Evolutionary conservation across 2,113 vertebrate genomes (phyloP).

Genomic region (Pelecanus crispus): DNA sequence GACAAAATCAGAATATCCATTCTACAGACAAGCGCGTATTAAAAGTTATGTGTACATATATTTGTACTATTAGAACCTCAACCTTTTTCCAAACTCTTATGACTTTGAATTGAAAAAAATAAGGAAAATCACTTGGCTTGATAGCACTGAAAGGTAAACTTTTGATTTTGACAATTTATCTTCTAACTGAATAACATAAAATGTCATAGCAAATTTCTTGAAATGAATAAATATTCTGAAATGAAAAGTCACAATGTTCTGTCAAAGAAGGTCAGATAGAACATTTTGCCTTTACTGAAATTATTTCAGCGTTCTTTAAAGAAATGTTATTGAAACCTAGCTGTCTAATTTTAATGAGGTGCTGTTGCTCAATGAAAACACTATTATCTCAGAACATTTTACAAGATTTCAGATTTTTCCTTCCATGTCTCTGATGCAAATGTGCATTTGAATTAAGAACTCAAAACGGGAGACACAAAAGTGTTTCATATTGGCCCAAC

Average conservation of each 20-base stretch:
- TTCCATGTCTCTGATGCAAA: background rate
- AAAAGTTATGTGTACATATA: background rate
- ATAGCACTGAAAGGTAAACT: background rate
- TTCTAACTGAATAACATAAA: background rate
- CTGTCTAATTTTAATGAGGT: background rate
- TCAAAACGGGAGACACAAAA: background rate
- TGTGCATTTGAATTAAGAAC: background rate
- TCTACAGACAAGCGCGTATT: background rate
- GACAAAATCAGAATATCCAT: background rate
- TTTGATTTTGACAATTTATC: background rate
- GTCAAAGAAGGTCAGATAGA: background rate
- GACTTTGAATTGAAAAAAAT: background rate
- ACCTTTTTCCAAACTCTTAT: background rate
- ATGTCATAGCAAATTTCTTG: background rate
- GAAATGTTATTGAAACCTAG: background rate
- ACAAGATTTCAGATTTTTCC: background rate
- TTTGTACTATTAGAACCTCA: background rate
- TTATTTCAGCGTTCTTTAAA: background rate
- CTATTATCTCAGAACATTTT: background rate
- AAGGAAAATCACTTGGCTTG: background rate
- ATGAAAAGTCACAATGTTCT: background rate
- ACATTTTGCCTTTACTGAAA: background rate
- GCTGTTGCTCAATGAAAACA: background rate
- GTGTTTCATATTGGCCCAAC: background rate
- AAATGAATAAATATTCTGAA: background rate